Conservation (phyloP, 2,113 vertebrate genomes). For the Ranitomeya imitator region DNA sequence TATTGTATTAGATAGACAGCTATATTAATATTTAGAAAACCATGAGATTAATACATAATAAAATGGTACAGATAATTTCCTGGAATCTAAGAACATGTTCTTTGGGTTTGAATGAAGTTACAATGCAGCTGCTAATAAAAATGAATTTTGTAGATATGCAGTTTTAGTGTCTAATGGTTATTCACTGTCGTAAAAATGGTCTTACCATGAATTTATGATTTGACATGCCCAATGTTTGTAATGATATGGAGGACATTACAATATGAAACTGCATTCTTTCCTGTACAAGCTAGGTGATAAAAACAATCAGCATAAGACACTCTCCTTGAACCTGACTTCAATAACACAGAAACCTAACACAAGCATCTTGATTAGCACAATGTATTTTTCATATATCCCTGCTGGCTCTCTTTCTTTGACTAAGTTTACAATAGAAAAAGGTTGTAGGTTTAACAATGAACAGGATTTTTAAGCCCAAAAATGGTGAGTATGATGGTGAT, state of each 20-base stretch:
- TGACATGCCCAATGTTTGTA: constrained; percentile 49
- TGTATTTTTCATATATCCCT: constrained; percentile 4
- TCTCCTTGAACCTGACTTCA: constrained; percentile 57
- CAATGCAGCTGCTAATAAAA: constrained; percentile 39
- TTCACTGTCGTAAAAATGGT: constrained; percentile 47
- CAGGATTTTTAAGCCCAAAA: background rate
- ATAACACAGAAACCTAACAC: constrained; percentile 33
- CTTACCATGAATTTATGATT: constrained; percentile 46
- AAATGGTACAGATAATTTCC: constrained; percentile 20
- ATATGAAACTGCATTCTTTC: constrained; percentile 35
- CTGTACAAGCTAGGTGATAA: constrained; percentile 39
- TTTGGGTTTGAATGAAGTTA: constrained; percentile 35
- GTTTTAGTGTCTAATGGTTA: constrained; percentile 45
- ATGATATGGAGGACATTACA: constrained; percentile 50
- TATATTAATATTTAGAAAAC: constrained; percentile 35
- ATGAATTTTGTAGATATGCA: constrained; percentile 38
- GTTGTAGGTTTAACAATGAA: background rate
- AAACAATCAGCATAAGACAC: constrained; percentile 37
- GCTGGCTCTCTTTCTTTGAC: background rate
- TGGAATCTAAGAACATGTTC: constrained; percentile 4
- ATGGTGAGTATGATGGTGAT: too few species aligned
- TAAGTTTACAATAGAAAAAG: constrained; percentile 23
- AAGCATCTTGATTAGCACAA: constrained; percentile 24
- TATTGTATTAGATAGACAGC: constrained; percentile 26
- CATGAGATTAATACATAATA: constrained; percentile 42